Evolutionary conservation across 53 echinoderm and acorn worm species (phyloP), one percentile per base, ranked within the genome.

Genomic region (Patiria pectinifera): DNA sequence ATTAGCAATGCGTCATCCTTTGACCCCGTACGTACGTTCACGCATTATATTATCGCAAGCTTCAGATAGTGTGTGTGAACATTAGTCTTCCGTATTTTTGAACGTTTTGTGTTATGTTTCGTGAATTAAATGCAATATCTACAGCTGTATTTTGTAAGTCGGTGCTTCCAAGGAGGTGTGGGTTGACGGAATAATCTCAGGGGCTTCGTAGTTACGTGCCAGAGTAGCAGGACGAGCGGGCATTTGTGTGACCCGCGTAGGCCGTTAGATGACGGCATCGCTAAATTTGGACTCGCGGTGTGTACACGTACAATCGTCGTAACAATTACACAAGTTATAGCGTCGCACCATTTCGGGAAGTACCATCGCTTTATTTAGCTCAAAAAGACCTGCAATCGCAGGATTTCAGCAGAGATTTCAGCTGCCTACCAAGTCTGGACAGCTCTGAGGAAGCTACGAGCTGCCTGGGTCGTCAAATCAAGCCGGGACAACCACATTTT

Each of bases 271-370:
- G 90, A 90, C 90, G 90, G 46, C 69, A 69, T 90, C 22, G 43
- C 90, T 90, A 90, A 90, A 80, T 90, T 90, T 90, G 90, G 90
- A 80, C 16, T 11, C 84, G 69, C 84, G 66, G 26, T 62, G 62
- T 18, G 12, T 35, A 24, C 25, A 15, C 25, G 14, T 8, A 82
- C 22, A 9, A n/a, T 43, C 48, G 80, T 60, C 84, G 84, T 43
- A 66, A 66, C 45, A 11, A 82, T 66, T 62, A 63, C 84, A 44
- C 84, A 35, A 84, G 84, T 84, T 43, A 13, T 23, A 25, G 58
- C 66, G 83, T 83, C 19, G 59, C n/a, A 48, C 9, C 13, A 76
- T 11, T 23, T 63, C 10, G 4, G 44, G 2, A 66, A 62, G 58
- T 84, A 66, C 16, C 63, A 5, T 44, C n/a, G 4, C 4, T 7